phyloP scores from a whole-genome alignment of 2,888 invertebrate genomes.

The Noctua janthina region DNA sequence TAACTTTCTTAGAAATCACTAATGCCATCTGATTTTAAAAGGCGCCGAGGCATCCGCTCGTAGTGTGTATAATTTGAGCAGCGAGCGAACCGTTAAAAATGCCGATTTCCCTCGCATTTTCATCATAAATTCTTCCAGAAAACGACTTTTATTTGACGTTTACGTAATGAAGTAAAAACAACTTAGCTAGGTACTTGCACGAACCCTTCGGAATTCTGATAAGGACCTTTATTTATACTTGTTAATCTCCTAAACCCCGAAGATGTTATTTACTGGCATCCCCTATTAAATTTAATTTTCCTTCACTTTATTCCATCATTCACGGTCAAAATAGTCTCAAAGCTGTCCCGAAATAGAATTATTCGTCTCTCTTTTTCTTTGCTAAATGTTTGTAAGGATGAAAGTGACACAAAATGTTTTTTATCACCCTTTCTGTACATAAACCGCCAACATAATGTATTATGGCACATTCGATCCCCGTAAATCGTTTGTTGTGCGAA shows the following conservation, averaged over 20 bases:
- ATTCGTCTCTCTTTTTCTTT: constrained; percentile 30
- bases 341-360: constrained; percentile 44
- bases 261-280: constrained; percentile 38
- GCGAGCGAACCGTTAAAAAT: constrained; percentile 37
- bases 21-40: constrained; percentile 22
- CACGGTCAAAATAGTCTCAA: constrained; percentile 33
- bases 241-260: constrained; percentile 30
- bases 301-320: constrained; percentile 38
- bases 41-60: constrained; percentile 9
- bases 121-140: constrained; percentile 44
- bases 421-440: constrained; percentile 60
- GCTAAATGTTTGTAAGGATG: constrained; percentile 1
- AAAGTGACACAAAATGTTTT: constrained; percentile 53
- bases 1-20: constrained; percentile 16
- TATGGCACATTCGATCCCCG: constrained; percentile 67
- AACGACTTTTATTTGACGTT: constrained; percentile 45
- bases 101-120: constrained; percentile 21
- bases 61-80: constrained; percentile 31
- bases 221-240: constrained; percentile 47
- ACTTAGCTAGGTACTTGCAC: constrained; percentile 12
- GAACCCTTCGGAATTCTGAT: constrained; percentile 22
- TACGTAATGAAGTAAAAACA: constrained; percentile 41
- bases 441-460: constrained; percentile 64
- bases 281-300: constrained; percentile 49
- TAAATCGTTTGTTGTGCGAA: constrained; percentile 71